These are phyloP conservation scores for Falcaria lacertinaria DNA, from an alignment of 2,888 invertebrate species.

Conservation along the genomic window DNA sequence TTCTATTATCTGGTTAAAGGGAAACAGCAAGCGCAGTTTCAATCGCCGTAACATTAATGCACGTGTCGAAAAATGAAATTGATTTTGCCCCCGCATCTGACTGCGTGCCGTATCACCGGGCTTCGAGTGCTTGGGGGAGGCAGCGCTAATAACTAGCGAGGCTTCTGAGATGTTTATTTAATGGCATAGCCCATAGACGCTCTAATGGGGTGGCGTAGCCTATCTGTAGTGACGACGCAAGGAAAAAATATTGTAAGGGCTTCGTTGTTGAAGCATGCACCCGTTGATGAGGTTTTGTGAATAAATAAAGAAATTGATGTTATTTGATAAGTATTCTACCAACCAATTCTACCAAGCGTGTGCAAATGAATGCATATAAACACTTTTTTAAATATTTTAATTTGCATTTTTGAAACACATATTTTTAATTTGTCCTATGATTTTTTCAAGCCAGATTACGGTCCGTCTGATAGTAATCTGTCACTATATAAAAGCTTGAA, in stretches of 20 bases:
- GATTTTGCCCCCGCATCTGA: slow-evolving; percentile 68
- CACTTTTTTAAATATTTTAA: too few relatives aligned
- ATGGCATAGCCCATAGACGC: slow-evolving; percentile 70
- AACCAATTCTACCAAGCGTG: too few relatives aligned
- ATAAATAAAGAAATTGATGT: too few relatives aligned
- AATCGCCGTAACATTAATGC: slow-evolving; percentile 65
- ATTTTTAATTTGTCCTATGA: too few relatives aligned
- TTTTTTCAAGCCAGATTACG: too few relatives aligned
- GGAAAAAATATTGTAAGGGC: slow-evolving; percentile 17
- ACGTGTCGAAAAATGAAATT: slow-evolving; percentile 78
- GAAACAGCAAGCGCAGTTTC: slow-evolving; percentile 34
- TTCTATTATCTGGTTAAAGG: slow-evolving; percentile 2
- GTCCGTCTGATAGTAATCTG: too few relatives aligned
- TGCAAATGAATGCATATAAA: too few relatives aligned
- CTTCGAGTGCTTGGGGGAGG: slow-evolving; percentile 69
- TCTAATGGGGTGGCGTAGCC: slow-evolving; percentile 58
- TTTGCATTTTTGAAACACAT: too few relatives aligned
- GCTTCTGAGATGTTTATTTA: slow-evolving; percentile 77
- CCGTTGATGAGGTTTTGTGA: neutral
- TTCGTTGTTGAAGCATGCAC: neutral
- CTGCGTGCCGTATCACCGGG: slow-evolving; percentile 75
- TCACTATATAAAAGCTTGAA: too few relatives aligned
- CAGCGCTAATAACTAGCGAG: slow-evolving; percentile 73
- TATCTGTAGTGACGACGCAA: slow-evolving; percentile 23
- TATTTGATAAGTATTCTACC: too few relatives aligned